Base-by-base conservation (phyloP, 2,797 vertebrate genomes). In the Steatocranus sp. region DNA sequence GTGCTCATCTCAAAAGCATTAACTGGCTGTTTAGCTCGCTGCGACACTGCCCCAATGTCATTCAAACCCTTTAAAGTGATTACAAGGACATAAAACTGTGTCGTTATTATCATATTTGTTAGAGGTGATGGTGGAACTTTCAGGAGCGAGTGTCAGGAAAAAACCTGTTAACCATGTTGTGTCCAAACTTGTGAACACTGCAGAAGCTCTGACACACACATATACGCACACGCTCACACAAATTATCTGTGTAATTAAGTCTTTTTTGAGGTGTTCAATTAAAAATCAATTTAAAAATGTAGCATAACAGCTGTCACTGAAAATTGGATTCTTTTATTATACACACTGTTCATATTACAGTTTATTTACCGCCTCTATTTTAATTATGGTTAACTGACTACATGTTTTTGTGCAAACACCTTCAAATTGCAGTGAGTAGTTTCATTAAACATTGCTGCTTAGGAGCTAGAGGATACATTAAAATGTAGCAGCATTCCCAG, bases 61-160 rank as follows among this genome's bases (percentile, higher is more conserved):
- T 91, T 92, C 80, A 91, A 90, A 89, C 51, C 78, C 82, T 94
- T 92, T 83, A 89, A 92, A 92, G 86, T 89, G 87, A 93, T 92
- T 88, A 92, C 85, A 86, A 85, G 80, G 80, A 81, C 77, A 93
- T 88, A 87, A 92, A 91, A 90, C 74, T 41, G 12, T 61, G 77
- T 18, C 5, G 53, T 84, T 91, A 89, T 91, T 76, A 88, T 89
- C 48, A 80, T 81, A 79, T 80, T 88, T 88, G 83, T 80, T 66
- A 54, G 58, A 84, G 83, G 56, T 70, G 82, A 15, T 49, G 75
- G 56, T 73, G 80, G n/a, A 85, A 80, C 70, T 51, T 81, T 83
- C 25, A 75, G 48, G 6, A 30, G 75, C 6, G 2, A 76, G 41
- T 36, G 75, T 80, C 76, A 56, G 9, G 41, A 80, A 53, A 36